Evolutionary conservation across 2,888 invertebrate species (phyloP).

Genomic region (Eupelmus urozonus): DNA sequence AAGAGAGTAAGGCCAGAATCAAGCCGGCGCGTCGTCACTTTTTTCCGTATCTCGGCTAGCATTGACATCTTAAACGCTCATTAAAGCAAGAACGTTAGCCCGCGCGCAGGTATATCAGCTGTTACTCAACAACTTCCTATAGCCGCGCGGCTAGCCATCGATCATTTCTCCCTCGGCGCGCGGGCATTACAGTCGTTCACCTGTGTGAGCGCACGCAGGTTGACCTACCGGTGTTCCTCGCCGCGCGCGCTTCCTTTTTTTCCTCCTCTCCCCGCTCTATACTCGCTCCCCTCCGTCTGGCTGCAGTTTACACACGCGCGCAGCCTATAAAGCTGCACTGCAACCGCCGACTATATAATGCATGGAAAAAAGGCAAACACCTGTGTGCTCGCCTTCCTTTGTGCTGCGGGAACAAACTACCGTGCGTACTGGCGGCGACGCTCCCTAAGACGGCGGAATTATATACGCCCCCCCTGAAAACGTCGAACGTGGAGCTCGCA

Average conservation of each 20-base stretch:
- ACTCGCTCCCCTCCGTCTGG: neutral
- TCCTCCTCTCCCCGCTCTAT: neutral
- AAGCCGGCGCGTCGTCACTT: neutral
- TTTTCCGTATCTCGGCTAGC: neutral
- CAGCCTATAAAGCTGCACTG: neutral
- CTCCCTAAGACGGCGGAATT: neutral
- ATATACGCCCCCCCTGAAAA: neutral
- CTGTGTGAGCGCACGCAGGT: neutral
- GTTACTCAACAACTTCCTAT: constrained; percentile 20
- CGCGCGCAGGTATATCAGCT: constrained; percentile 7
- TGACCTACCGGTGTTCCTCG: constrained; percentile 7
- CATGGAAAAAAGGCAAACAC: constrained; percentile 27
- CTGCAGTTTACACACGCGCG: too few relatives aligned
- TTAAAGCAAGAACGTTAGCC: constrained; percentile 6
- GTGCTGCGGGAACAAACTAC: constrained; percentile 3
- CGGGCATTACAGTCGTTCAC: constrained; percentile 36
- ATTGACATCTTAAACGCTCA: neutral
- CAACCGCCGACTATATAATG: neutral
- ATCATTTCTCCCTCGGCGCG: constrained; percentile 21
- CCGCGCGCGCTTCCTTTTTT: neutral
- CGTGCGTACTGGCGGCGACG: neutral
- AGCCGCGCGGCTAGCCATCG: constrained; percentile 7
- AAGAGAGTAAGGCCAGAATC: too few relatives aligned
- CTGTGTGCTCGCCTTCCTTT: constrained; percentile 24
- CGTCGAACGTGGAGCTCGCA: neutral